Percentiles rank a stretch among this genome's conserved stretches.
These are phyloP conservation scores for Globia sparganii DNA, from an alignment of 2,888 invertebrate species.

Conservation along the genomic window DNA sequence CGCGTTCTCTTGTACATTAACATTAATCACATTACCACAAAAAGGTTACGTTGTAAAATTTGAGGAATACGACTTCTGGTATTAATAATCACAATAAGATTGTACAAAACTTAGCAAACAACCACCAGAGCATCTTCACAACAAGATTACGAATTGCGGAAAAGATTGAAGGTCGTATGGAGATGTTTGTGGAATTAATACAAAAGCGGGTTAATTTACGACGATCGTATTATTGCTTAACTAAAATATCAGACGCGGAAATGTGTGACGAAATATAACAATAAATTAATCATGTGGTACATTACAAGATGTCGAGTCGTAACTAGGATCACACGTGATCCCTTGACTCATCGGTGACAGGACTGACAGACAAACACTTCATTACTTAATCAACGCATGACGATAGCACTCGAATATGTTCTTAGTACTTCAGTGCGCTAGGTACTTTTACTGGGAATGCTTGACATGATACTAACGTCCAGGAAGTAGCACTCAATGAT, in stretches of 20 bases:
- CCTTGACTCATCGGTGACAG: slow-evolving; percentile 72
- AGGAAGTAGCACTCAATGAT: slow-evolving; percentile 56
- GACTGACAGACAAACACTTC: slow-evolving; percentile 70
- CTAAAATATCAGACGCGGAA: slow-evolving; percentile 74
- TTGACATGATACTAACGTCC: slow-evolving; percentile 39
- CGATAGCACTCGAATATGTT: slow-evolving; percentile 72
- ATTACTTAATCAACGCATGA: slow-evolving; percentile 74
- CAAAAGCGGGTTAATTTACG: slow-evolving; percentile 64
- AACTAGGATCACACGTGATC: slow-evolving; percentile 66
- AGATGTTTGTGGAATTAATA: slow-evolving; percentile 66
- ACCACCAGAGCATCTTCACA: slow-evolving; percentile 69
- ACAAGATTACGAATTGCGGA: slow-evolving; percentile 79
- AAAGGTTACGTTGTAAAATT: slow-evolving; percentile 33
- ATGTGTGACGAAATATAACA: slow-evolving; percentile 63
- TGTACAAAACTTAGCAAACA: slow-evolving; percentile 57
- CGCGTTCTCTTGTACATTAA: slow-evolving; percentile 38
- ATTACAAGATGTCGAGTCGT: slow-evolving; percentile 51
- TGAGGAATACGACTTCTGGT: slow-evolving; percentile 41
- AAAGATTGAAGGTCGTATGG: slow-evolving; percentile 78
- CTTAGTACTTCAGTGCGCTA: slow-evolving; percentile 65
- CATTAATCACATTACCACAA: slow-evolving; percentile 34
- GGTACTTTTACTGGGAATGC: slow-evolving; percentile 55
- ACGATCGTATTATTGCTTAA: slow-evolving; percentile 65
- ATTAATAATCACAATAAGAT: slow-evolving; percentile 42
- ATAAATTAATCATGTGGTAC: slow-evolving; percentile 67